Base-by-base conservation (phyloP, 2,888 invertebrate genomes). In the Nephrotoma flavescens region DNA sequence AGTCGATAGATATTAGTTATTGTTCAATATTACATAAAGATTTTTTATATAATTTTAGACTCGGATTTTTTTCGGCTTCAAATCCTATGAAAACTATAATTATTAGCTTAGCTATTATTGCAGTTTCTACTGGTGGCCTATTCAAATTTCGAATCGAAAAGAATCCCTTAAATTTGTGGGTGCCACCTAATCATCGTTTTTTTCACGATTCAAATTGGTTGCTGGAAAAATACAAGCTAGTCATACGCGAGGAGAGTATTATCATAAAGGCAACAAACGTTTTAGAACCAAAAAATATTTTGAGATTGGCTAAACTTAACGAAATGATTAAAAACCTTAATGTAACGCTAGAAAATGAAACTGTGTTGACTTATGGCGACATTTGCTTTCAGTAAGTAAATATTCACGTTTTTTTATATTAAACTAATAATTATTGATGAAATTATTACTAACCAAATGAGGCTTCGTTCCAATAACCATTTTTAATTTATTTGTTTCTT, bases 121-220 rank as follows among this genome's bases (percentile, higher is more conserved):
- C 31, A 31, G 31, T 4, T 4, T 31, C 19, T 31, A 2, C 71
- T 11, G 71, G 71, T 31, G 71, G 71, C 4, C 31, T 71, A 19
- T 31, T 11, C 7, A 71, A 71, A 88, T 96, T 96, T 90, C 93
- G 94, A 87, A 94, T 95, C 90, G 96, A 96, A 91, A 95, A 94
- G 89, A 94, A 95, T 91, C 96, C 96, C 0, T 91, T 96, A 89
- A 95, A 94, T 89, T 91, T 96, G 88, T 96, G 96, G 96, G 94
- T 96, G 31, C 88, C 88, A 86, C 87, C 57, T 31, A 71, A 31
- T 71, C 19, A 31, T 71, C 93, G 94, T 87, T 96, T 95, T 90
- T 93, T 93, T 71, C 90, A 91, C 88, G 95, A 96, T 89, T 95
- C 96, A 4, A 93, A 95, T 89, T 96, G 96, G 95, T 92, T 95